Evolutionary conservation across 2,113 vertebrate species (phyloP).

Genomic region (Atlantisia rogersi): DNA sequence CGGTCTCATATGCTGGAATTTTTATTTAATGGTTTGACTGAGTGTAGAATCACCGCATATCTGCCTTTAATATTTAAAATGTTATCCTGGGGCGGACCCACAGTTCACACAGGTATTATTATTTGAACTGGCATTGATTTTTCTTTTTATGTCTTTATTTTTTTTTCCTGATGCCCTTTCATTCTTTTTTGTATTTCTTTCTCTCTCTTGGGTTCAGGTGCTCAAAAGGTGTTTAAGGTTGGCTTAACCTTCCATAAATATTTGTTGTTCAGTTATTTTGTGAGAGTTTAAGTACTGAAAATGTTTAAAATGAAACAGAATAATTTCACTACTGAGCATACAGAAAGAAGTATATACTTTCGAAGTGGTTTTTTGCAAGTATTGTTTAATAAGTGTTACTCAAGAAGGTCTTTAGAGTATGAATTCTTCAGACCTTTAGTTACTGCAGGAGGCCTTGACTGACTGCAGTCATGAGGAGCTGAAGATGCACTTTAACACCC

Average conservation of each 20-base stretch:
- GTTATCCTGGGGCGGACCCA: background rate
- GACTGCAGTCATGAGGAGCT: background rate
- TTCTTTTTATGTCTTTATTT: background rate
- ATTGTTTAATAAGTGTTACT: background rate
- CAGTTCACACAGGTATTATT: background rate
- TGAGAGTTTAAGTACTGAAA: background rate
- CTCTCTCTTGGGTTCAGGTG: background rate
- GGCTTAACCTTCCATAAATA: background rate
- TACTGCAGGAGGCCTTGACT: background rate
- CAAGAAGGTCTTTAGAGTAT: background rate
- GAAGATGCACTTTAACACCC: background rate
- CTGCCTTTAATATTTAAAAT: background rate
- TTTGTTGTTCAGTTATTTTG: background rate
- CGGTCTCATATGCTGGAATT: accelerated
- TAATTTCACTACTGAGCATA: background rate
- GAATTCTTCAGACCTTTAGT: background rate
- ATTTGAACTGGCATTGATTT: background rate
- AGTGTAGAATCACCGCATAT: background rate
- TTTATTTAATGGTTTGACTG: too few relatives aligned
- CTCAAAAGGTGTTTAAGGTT: background rate
- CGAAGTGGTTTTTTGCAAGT: background rate
- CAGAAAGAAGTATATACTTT: background rate
- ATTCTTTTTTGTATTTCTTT: background rate
- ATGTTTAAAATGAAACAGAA: background rate
- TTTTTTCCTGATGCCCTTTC: background rate